These are phyloP conservation scores for Sebastes minor DNA, from an alignment of 2,797 vertebrate species.

Conservation along the genomic window DNA sequence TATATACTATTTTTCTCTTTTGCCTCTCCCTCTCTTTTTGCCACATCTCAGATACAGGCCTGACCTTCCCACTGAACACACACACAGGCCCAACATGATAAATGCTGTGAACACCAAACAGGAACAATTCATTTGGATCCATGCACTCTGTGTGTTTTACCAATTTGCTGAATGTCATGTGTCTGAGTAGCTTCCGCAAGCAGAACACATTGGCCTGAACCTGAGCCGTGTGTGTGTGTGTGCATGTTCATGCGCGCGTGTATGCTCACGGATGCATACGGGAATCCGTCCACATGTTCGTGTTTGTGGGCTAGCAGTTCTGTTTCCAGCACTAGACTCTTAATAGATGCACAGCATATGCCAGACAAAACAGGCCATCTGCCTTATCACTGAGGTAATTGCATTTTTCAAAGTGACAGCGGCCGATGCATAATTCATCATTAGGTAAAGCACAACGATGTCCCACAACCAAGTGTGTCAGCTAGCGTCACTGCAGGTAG, in stretches of 20 bases:
- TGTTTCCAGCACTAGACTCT: conserved; percentile 48
- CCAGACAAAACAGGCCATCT: conserved; percentile 81
- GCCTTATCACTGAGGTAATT: conserved; percentile 81
- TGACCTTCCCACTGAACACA: conserved; percentile 2
- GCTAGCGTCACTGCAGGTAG: conserved; percentile 52
- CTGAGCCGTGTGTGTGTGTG: neutral
- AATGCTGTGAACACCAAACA: neutral
- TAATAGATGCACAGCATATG: conserved; percentile 77
- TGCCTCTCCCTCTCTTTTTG: neutral
- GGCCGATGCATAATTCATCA: conserved; percentile 82
- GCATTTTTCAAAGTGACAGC: conserved; percentile 80
- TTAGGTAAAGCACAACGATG: conserved; percentile 71
- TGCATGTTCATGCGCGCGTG: neutral
- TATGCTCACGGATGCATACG: neutral
- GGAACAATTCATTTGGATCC: neutral
- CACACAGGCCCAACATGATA: neutral
- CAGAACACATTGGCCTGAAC: neutral
- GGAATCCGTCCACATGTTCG: conserved; percentile 10
- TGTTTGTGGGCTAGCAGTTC: conserved; percentile 28
- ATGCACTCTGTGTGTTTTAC: neutral
- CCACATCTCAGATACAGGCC: neutral
- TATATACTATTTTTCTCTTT: neutral
- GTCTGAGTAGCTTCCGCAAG: neutral
- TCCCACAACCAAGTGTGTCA: conserved; percentile 61
- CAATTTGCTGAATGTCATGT: neutral